Base-by-base conservation (phyloP, 2,113 vertebrate species). In the Mesocricetus auratus region DNA sequence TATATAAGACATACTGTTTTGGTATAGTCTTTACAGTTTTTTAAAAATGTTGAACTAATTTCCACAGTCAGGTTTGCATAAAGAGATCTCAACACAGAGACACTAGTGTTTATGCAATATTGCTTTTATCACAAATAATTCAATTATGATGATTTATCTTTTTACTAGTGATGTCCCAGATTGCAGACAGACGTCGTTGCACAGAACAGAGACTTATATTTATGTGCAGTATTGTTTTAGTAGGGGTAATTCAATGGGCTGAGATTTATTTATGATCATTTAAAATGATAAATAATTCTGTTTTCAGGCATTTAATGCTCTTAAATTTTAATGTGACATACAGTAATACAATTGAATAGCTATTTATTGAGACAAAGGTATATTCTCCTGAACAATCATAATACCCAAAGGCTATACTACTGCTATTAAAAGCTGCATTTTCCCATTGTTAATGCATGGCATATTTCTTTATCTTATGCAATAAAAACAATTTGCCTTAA, bases 401-500 rank as follows among this genome's bases (percentile, higher is more conserved):
- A 78, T 81, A 92, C 58, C 87, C 73, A 90, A 90, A 86, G 88
- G 92, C 69, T 53, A 58, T 74, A 93, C 78, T 21, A 45, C 58
- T 39, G 73, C 56, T 90, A 53, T 94, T 66, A 62, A 60, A 64
- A 62, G 62, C 68, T 92, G 17, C 21, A 62, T 75, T 81, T 90
- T 82, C 68, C 86, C 64, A 60, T 50, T 97, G 81, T 89, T 71
- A 94, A 71, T 78, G 13, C 16, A 69, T 47, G 36, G 36, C 85
- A 66, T 97, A 17, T 86, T 69, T 95, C 87, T 87, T 90, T 26
- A 89, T 95, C 96, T 88, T 62, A 86, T 91, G 90, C 81, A 92
- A 91, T 97, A 91, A 95, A 97, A 95, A 91, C 58, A 96, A 96
- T 97, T 97, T 96, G 16, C 66, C 74, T 82, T 74, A 95, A 94